Percentiles rank a stretch among this genome's conserved stretches.
These are phyloP conservation scores for Aphodius sticticus DNA, from an alignment of 2,888 invertebrate species.

Conservation along the genomic window DNA sequence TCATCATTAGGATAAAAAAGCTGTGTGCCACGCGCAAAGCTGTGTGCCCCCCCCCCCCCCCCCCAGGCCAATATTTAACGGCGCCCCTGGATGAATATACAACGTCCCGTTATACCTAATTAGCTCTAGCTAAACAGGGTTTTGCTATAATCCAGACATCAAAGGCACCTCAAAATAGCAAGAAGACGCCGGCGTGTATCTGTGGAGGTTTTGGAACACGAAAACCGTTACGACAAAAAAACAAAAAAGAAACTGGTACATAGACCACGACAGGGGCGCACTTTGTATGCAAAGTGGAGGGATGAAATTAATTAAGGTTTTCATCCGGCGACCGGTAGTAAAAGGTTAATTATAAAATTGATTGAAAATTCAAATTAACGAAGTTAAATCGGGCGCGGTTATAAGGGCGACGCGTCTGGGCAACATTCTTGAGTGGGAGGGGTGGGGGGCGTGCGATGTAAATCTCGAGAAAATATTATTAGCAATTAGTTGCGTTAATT, in stretches of 20 bases:
- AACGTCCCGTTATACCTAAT: neutral
- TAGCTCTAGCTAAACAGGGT: neutral
- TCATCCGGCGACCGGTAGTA: constrained; percentile 39
- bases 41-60: too few species aligned
- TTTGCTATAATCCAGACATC: neutral
- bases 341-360: constrained; percentile 53
- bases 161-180: neutral
- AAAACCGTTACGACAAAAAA: neutral
- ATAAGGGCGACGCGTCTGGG: constrained; percentile 52
- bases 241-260: neutral
- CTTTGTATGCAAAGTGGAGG: constrained; percentile 25
- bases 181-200: neutral
- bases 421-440: constrained; percentile 55
- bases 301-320: constrained; percentile 46
- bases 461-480: constrained; percentile 59
- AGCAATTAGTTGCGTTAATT: constrained; percentile 61
- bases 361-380: constrained; percentile 54
- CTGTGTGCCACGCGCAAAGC: too few species aligned
- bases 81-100: too few species aligned
- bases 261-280: neutral
- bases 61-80: too few species aligned
- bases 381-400: constrained; percentile 53
- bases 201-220: neutral
- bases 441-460: constrained; percentile 53
- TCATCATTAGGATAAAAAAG: too few species aligned